Base-by-base conservation (phyloP, 1,140 invertebrate species). In the Eufriesea mexicana region DNA sequence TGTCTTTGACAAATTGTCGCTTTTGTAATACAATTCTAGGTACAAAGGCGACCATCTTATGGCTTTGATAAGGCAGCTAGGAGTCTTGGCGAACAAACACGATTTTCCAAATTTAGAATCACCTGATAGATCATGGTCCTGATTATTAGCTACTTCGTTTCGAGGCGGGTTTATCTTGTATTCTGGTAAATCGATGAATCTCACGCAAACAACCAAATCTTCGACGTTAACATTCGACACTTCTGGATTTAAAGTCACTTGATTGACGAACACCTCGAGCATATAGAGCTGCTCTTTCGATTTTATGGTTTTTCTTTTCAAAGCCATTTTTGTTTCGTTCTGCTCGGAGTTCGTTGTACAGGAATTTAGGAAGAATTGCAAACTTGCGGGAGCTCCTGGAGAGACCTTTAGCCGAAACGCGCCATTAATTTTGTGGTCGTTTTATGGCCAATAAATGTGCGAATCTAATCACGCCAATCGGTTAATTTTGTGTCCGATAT, bases 281-380 rank as follows among this genome's bases (percentile, higher is more conserved):
- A 92, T 89, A 42, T 90, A 93, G 1, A 93, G 78, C 67, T 92
- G 90, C 49, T 92, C 68, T 18, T 79, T 51, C 20, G 74, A 82
- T 18, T 42, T 64, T 1, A 35, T 2, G 8, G 25, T 70, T 0
- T 64, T 75, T 12, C 51, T 82, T 54, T 77, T 83, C n/a, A 67
- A 23, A 0, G 74, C 72, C 84, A 86, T 62, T 62, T 23, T 8
- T 9, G 23, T 42, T 57, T 2, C 9, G 20, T 79, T 49, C 25
- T 25, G 9, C n/a, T 62, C 12, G 25, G 51, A 62, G n/a, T n/a
- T 66, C 67, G 9, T 2, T 45, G n/a, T 55, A 83, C 85, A 18
- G 49, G 66, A 89, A 88, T 87, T 89, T 89, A 49, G 86, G 67
- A 59, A 47, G 7, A 42, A 71, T 23, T 70, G 51, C 10, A 55